A percentile compares a stretch with the other conserved stretches of the same genome.
These are phyloP conservation scores for Cheilosia grossa DNA, from an alignment of 2,888 invertebrate genomes.

Conservation along the genomic window DNA sequence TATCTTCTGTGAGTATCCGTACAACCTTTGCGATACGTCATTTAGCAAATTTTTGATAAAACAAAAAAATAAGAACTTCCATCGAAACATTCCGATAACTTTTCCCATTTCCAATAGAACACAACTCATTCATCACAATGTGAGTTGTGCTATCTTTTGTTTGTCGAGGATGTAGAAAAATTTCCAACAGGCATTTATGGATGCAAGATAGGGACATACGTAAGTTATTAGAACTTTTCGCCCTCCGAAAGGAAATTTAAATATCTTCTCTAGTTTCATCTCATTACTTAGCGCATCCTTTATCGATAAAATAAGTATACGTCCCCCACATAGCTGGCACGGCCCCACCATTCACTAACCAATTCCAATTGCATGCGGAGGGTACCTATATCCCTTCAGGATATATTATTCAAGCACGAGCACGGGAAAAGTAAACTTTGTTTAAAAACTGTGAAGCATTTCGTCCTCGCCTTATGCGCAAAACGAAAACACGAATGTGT, in stretches of 20 bases:
- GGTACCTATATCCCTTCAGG: slow-evolving; percentile 2
- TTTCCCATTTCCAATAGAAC: slow-evolving; percentile 10
- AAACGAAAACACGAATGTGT: slow-evolving; percentile 19
- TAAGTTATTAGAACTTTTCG: slow-evolving; percentile 31
- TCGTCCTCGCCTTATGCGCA: slow-evolving; percentile 16
- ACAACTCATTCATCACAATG: slow-evolving; percentile 53
- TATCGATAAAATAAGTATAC: slow-evolving; percentile 22
- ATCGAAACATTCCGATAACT: slow-evolving; percentile 42
- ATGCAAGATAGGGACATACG: slow-evolving; percentile 22
- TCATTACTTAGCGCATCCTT: slow-evolving; percentile 58
- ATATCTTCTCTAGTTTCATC: slow-evolving; percentile 43
- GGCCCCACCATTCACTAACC: not conserved
- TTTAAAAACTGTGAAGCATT: slow-evolving; percentile 18
- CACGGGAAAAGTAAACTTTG: slow-evolving; percentile 29
- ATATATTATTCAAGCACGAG: not conserved
- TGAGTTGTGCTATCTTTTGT: slow-evolving; percentile 55
- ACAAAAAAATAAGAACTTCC: slow-evolving; percentile 34
- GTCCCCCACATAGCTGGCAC: not conserved
- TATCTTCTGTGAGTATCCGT: too few relatives aligned
- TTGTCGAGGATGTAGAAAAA: not conserved
- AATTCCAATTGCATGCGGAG: slow-evolving; percentile 14
- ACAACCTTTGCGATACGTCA: not conserved
- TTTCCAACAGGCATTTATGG: slow-evolving; percentile 23
- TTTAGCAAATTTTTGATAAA: slow-evolving; percentile 23
- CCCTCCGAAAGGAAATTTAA: slow-evolving; percentile 30